These are phyloP conservation scores for Protonemura montana DNA, from an alignment of 2,888 invertebrate genomes.

Conservation along the genomic window DNA sequence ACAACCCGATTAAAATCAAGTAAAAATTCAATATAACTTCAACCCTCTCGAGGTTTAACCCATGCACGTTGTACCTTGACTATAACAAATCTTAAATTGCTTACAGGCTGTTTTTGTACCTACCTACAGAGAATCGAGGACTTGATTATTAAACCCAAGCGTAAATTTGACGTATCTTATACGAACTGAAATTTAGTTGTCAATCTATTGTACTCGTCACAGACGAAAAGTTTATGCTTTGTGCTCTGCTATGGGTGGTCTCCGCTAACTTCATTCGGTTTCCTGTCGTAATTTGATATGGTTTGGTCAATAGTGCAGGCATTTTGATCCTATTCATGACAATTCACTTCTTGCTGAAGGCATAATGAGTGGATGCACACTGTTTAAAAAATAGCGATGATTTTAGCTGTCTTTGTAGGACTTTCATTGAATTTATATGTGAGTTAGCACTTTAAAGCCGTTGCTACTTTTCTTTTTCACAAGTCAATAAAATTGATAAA, in stretches of 20 bases:
- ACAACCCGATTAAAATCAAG: too few relatives aligned
- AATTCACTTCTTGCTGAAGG: background rate
- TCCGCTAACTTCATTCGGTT: background rate
- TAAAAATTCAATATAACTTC: too few relatives aligned
- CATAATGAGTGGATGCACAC: background rate
- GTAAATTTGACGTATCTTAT: background rate
- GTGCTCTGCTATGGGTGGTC: slow-evolving; percentile 15
- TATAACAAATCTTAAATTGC: slow-evolving; percentile 27
- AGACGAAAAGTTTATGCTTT: background rate
- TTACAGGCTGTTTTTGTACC: background rate
- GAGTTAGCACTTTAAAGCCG: too few relatives aligned
- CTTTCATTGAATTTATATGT: too few relatives aligned
- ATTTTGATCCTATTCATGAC: background rate
- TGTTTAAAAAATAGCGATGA: too few relatives aligned
- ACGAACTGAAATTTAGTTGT: background rate
- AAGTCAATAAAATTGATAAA: too few relatives aligned
- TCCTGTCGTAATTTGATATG: slow-evolving; percentile 2
- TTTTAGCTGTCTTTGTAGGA: too few relatives aligned
- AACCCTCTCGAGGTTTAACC: too few relatives aligned
- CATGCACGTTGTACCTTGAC: background rate
- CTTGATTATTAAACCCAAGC: background rate
- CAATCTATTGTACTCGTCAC: slow-evolving; percentile 13
- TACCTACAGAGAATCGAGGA: background rate
- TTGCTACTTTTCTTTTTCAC: too few relatives aligned
- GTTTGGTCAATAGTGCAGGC: slow-evolving; percentile 14